Percentiles rank a stretch among this genome's conserved stretches.
Evolutionary conservation across 2,888 invertebrate species (phyloP).

Genomic region (Ectemnius lituratus): DNA sequence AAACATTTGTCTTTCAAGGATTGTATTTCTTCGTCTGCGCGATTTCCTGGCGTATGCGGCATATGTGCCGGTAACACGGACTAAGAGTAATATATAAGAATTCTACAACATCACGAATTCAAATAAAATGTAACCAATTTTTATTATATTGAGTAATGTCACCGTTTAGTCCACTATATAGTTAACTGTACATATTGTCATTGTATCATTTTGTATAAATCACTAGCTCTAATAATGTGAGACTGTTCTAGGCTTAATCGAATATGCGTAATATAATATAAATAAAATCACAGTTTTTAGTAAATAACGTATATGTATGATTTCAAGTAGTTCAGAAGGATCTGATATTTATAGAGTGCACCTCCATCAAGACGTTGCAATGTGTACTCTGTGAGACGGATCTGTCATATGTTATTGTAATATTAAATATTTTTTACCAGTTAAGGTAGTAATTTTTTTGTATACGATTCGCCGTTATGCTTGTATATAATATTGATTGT

Average conservation of each 20-base stretch:
- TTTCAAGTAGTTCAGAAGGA: slow-evolving; percentile 23
- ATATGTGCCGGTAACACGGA: slow-evolving; percentile 29
- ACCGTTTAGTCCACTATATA: slow-evolving; percentile 42
- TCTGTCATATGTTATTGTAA: slow-evolving; percentile 31
- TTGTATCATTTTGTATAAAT: slow-evolving; percentile 63
- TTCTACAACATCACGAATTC: slow-evolving; percentile 53
- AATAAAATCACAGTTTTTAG: slow-evolving; percentile 39
- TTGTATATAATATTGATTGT: slow-evolving; percentile 70
- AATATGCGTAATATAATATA: slow-evolving; percentile 36
- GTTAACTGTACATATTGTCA: slow-evolving; percentile 60
- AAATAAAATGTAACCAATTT: slow-evolving; percentile 50
- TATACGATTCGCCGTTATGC: slow-evolving; percentile 68
- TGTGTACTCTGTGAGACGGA: slow-evolving; percentile 27
- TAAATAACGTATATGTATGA: slow-evolving; percentile 29
- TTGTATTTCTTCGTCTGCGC: slow-evolving; percentile 26
- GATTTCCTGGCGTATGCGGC: slow-evolving; percentile 31
- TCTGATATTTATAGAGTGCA: slow-evolving; percentile 26
- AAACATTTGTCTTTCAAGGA: slow-evolving; percentile 43
- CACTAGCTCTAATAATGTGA: slow-evolving; percentile 53
- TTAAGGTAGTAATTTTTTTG: slow-evolving; percentile 65
- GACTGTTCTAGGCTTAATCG: slow-evolving; percentile 56
- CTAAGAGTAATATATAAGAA: slow-evolving; percentile 39
- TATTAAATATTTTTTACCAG: slow-evolving; percentile 64
- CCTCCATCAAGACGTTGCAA: slow-evolving; percentile 35
- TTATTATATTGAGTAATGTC: slow-evolving; percentile 45